These are phyloP conservation scores for Eupeodes luniger DNA, from an alignment of 2,888 invertebrate genomes.

Conservation along the genomic window DNA sequence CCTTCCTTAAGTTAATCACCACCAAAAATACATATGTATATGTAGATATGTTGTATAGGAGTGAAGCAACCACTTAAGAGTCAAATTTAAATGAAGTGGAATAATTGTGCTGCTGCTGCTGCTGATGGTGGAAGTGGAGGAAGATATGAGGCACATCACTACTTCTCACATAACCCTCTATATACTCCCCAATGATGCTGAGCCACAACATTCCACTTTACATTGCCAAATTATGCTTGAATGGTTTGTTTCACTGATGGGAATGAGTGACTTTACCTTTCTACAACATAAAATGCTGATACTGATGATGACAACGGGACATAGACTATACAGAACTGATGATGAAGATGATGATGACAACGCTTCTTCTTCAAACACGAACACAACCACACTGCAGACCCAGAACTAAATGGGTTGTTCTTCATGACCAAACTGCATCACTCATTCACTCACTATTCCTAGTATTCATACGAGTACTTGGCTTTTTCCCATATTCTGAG, in stretches of 20 bases:
- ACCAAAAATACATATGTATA: background rate
- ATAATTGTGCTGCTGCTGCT: constrained; percentile 50
- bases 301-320: constrained; percentile 28
- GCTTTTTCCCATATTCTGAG: constrained; percentile 1
- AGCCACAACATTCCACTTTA: constrained; percentile 51
- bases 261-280: constrained; percentile 15
- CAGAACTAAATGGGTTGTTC: constrained; percentile 53
- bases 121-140: background rate
- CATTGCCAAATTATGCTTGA: constrained; percentile 47
- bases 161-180: background rate
- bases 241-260: constrained; percentile 28
- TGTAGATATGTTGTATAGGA: background rate
- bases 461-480: background rate
- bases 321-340: background rate
- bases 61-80: constrained; percentile 9
- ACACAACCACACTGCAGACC: background rate
- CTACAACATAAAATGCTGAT: constrained; percentile 23
- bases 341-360: constrained; percentile 14
- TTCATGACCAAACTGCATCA: constrained; percentile 60
- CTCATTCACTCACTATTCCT: background rate
- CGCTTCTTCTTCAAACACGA: background rate
- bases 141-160: background rate
- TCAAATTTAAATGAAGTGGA: constrained; percentile 67
- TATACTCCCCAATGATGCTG: constrained; percentile 7
- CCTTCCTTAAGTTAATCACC: background rate